Base-by-base conservation (phyloP, 2,113 vertebrate genomes). In the Perognathus longimembris region DNA sequence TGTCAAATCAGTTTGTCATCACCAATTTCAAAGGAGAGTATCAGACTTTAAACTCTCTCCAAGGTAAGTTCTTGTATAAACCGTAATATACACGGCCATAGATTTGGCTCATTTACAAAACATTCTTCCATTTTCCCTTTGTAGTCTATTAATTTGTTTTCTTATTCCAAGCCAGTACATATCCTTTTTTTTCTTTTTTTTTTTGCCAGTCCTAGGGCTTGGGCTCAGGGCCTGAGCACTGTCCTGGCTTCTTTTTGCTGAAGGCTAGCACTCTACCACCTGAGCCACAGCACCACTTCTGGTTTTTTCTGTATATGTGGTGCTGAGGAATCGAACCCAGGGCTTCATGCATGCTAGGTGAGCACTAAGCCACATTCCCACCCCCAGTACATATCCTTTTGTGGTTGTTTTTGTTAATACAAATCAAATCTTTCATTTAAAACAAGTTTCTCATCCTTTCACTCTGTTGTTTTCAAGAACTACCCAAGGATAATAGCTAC, bases 91-190 rank as follows among this genome's bases (percentile, higher is more conserved):
- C 26, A 83, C 81, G 42, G 9, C 75, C 66, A 73, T 73, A 66
- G 92, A 67, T 78, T 81, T 88, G 73, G n/a, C 59, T 85, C 79
- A 57, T 64, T 42, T 90, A 94, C 54, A 96, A 88, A 92, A 94
- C 66, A 64, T 26, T 91, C 40, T 75, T 80, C 61, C n/a, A 26
- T 84, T 82, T 85, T 38, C 81, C 50, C 89, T 95, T 76, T 71
- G 82, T 89, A 78, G 22, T 89, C 59, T 71, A 64, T 78, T 94
- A 63, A 92, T 76, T 94, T 67, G 40, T 59, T 30, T 88, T 95
- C 85, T 89, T 83, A 78, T 8, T 81, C 34, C 66, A 92, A 93
- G 24, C 69, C 32, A 87, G 85, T 71, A 89, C 32, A 81, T 6
- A 50, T 50, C 61, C 28, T 80, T 92, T 15, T 54, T n/a, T n/a